phyloP scores from a whole-genome alignment of 1,140 invertebrate species.

The Cryptotermes secundus region DNA sequence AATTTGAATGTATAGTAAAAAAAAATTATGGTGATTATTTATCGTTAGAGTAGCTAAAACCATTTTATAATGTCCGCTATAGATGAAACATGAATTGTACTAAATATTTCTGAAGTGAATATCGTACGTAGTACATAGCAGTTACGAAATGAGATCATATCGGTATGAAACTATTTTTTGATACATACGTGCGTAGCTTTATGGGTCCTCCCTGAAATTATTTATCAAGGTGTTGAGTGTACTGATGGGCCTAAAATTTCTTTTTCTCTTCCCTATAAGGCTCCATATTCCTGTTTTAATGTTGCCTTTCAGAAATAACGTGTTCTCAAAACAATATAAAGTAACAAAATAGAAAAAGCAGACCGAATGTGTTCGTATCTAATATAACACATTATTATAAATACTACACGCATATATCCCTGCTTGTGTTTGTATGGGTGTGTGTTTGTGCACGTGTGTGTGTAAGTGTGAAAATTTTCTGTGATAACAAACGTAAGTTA shows the following conservation, averaged over 20 bases:
- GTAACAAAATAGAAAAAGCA: background rate
- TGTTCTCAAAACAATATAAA: background rate
- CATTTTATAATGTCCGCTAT: no score
- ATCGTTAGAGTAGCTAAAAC: no score
- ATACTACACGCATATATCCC: background rate
- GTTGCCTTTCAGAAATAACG: background rate
- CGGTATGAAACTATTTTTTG: no score
- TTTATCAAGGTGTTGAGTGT: background rate
- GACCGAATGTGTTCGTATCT: background rate
- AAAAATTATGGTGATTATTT: no score
- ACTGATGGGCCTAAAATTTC: conserved; percentile 2
- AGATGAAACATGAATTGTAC: no score
- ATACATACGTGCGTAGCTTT: background rate
- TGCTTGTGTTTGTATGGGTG: no score
- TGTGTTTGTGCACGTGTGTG: background rate
- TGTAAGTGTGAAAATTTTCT: conserved; percentile 28
- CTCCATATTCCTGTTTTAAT: background rate
- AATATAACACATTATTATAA: background rate
- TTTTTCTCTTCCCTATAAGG: background rate
- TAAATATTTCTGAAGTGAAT: no score
- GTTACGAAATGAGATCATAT: no score
- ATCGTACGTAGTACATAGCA: no score
- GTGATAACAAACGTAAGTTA: conserved; percentile 31
- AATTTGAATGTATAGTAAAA: no score
- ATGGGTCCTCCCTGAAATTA: background rate